Percentiles rank a stretch among this genome's conserved stretches.
These are phyloP conservation scores for Drosophila albomicans DNA, from an alignment of 1,140 invertebrate species.

Conservation along the genomic window DNA sequence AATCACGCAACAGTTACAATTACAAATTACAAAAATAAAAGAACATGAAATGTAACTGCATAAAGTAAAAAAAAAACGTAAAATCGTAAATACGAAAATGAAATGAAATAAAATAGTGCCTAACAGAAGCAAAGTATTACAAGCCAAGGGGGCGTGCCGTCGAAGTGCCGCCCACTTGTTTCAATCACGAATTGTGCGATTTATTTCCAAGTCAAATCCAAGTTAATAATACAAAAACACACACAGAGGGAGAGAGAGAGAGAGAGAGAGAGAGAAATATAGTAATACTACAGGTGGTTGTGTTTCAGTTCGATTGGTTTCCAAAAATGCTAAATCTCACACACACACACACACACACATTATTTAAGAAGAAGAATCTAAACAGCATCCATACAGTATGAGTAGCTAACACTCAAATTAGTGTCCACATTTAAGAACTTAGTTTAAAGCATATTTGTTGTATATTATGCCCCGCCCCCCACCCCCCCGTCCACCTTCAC, in stretches of 20 bases:
- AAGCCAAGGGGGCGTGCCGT: slow-evolving; percentile 23
- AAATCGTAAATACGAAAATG: slow-evolving; percentile 10
- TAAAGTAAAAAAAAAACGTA: slow-evolving; percentile 8
- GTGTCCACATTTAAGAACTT: slow-evolving; percentile 29
- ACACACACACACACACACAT: not conserved
- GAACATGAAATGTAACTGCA: not conserved
- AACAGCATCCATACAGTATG: slow-evolving; percentile 37
- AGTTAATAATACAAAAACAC: not conserved
- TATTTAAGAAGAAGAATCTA: slow-evolving; percentile 49
- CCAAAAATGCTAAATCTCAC: slow-evolving; percentile 24
- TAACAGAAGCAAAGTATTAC: slow-evolving; percentile 72
- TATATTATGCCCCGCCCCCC: slow-evolving; percentile 7
- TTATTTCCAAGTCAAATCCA: slow-evolving; percentile 21
- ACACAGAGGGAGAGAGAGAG: slow-evolving; percentile 11
- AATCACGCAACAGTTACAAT: slow-evolving; percentile 34
- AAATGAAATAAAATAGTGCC: slow-evolving; percentile 59
- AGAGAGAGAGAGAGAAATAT: not conserved
- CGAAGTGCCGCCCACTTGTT: slow-evolving; percentile 7
- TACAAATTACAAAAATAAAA: slow-evolving; percentile 16
- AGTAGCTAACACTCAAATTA: not conserved
- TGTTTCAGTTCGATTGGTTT: slow-evolving; percentile 13
- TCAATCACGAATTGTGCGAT: slow-evolving; percentile 20
- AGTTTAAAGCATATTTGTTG: slow-evolving; percentile 33
- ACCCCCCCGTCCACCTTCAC: not conserved
- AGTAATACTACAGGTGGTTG: not conserved